phyloP scores from a whole-genome alignment of 2,888 invertebrate species.

The Mylabris sibirica region DNA sequence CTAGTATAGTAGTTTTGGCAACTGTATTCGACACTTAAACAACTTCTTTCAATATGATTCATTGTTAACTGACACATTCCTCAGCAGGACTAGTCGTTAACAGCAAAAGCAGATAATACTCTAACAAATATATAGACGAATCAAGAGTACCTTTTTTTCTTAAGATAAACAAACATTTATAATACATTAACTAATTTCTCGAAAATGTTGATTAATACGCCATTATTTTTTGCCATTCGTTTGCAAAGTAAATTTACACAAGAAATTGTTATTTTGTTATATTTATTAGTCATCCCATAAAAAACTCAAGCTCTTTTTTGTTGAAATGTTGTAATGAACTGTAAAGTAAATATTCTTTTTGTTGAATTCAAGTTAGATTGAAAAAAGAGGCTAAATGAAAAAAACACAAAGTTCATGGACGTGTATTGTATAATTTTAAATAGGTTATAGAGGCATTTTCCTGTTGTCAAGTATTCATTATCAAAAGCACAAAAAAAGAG shows the following conservation, averaged over 20 bases:
- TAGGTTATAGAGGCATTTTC: constrained; percentile 10
- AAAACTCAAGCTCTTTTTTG: neutral
- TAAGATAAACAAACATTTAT: constrained; percentile 21
- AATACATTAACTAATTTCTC: constrained; percentile 1
- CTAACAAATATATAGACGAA: constrained; percentile 32
- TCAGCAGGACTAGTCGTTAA: constrained; percentile 31
- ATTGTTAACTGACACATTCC: constrained; percentile 34
- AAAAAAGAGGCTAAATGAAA: constrained; percentile 12
- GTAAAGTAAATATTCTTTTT: constrained; percentile 16
- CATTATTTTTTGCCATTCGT: neutral
- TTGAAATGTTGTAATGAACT: constrained; percentile 18
- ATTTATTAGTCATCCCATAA: constrained; percentile 10
- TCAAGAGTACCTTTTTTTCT: constrained; percentile 22
- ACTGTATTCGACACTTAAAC: constrained; percentile 27
- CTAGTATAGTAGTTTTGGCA: constrained; percentile 25
- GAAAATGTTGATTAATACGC: neutral
- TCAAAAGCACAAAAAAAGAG: neutral
- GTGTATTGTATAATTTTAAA: constrained; percentile 17
- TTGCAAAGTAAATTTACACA: neutral
- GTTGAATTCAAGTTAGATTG: constrained; percentile 10
- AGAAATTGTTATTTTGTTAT: neutral
- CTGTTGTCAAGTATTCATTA: constrained; percentile 1
- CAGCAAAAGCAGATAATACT: constrained; percentile 36
- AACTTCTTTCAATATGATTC: constrained; percentile 37
- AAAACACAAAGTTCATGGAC: constrained; percentile 7